These are phyloP conservation scores for Apodemus agrarius DNA, from an alignment of 2,797 vertebrate genomes.

Conservation along the genomic window DNA sequence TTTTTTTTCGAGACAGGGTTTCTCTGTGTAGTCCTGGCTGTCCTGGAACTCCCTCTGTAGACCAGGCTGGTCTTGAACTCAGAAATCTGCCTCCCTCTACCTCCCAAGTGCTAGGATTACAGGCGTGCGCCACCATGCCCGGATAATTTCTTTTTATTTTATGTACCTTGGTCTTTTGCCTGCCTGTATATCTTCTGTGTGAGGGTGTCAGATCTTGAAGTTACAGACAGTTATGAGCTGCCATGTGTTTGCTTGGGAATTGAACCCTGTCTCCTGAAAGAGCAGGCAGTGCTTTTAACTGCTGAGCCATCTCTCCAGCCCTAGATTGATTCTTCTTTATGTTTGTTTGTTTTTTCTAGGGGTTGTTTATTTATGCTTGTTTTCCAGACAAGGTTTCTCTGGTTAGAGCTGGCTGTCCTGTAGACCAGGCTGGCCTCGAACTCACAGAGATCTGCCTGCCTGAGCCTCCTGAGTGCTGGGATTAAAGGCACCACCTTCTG, in stretches of 20 bases:
- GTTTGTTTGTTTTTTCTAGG: neutral
- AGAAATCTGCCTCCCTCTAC: too few species aligned
- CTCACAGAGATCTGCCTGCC: neutral
- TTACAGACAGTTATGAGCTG: neutral
- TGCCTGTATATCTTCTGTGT: too few species aligned
- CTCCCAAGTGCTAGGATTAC: too few species aligned
- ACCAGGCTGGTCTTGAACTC: too few species aligned
- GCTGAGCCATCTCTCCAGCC: neutral
- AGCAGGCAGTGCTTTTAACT: neutral
- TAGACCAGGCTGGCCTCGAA: neutral
- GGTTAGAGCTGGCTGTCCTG: neutral
- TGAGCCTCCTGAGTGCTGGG: neutral
- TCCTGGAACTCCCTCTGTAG: too few species aligned
- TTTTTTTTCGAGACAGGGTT: too few species aligned
- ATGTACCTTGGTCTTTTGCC: too few species aligned
- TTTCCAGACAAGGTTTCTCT: neutral
- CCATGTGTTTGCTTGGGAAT: neutral
- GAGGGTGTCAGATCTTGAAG: neutral
- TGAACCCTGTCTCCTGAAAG: neutral
- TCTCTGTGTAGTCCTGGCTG: too few species aligned
- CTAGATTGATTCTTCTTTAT: neutral
- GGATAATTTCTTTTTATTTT: too few species aligned
- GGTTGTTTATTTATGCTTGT: neutral
- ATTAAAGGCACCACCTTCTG: neutral
- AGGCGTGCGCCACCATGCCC: too few species aligned